Evolutionary conservation across 2,797 vertebrate species (phyloP), one percentile per base, ranked within the genome.

Genomic region (Bucorvus abyssinicus): DNA sequence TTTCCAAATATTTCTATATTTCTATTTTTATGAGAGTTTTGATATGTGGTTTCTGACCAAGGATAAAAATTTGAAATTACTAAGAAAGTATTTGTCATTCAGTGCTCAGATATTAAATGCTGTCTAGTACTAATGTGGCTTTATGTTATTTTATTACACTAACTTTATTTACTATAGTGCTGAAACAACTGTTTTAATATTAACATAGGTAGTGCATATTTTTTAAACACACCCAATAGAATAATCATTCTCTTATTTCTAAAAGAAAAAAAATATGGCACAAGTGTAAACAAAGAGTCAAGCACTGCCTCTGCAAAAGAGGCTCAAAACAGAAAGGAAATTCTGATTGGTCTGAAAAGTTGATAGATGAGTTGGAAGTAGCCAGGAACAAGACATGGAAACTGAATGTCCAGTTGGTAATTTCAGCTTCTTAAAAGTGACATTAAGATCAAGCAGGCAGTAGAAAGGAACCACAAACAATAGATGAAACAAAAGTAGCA

Each of bases 291-390:
- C 44, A 84, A 96, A 82, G 18, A 91, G 13, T 36, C 57, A 84
- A 84, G 55, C 38, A 61, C 32, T 61, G 67, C 42, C 29, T 75
- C 59, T 55, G 55, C 71, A 88, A 88, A 61, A 75, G 84, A 68
- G 64, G 44, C 77, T 9, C 17, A 86, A 69, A 95, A 82, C 36
- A 94, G 77, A 94, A 84, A 94, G 34, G 60, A 86, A 95, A 90
- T 11, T 6, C 23, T 69, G 4, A 1, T 27, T 80, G 56, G 44
- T 56, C 63, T 93, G 68, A 55, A 49, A 87, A 81, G 42, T 7
- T 60, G 76, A 84, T 6, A 65, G 68, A 79, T 68, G 38, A 83
- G 61, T 47, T 3, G 0, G 32, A 93, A 90, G 70, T n/a, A 90
- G 56, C 42, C 59, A 73, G n/a, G n/a, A 95, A 89, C 42, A 92